Base-by-base conservation (phyloP, 2,888 invertebrate genomes). In the Muschampia staudingeri region DNA sequence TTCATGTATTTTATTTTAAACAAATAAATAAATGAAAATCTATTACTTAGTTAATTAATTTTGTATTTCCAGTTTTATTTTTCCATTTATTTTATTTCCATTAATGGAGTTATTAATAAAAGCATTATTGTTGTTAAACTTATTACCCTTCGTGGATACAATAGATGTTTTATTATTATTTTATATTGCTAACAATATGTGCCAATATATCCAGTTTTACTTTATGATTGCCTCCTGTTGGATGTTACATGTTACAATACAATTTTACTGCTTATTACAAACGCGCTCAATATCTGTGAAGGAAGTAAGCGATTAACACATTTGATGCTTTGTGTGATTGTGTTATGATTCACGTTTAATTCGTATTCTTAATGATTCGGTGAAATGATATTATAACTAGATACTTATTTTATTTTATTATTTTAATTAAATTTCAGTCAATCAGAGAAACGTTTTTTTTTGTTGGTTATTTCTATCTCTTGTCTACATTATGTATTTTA, bases 231-330 rank as follows among this genome's bases (percentile, higher is more conserved):
- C 52, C n/a, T 52, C n/a, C n/a, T n/a, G 52, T 52, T 52, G 52
- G n/a, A 44, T 44, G 14, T n/a, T 52, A 52, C 7, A 52, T 14
- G n/a, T n/a, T n/a, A n/a, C n/a, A n/a, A n/a, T 52, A 52, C 52
- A 56, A 56, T 19, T 56, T 56, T 56, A 56, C 56, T 56, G 56
- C 56, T 56, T 56, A 19, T 56, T 56, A 56, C 56, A 56, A 56
- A 56, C 56, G 19, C 19, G 56, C 56, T 56, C 19, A 56, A 56
- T 56, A 8, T 56, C 56, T 56, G n/a, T 56, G 8, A 56, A 56
- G 56, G 56, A 56, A 56, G 56, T 56, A 19, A 56, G 19, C 19
- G 56, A 56, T 56, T 56, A 56, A 56, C 56, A 56, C 56, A 56
- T 56, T 19, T 56, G 56, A 56, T 56, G 7, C 56, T 56, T 56